phyloP scores from a whole-genome alignment of 2,113 vertebrate species.

The Gavialis gangeticus region DNA sequence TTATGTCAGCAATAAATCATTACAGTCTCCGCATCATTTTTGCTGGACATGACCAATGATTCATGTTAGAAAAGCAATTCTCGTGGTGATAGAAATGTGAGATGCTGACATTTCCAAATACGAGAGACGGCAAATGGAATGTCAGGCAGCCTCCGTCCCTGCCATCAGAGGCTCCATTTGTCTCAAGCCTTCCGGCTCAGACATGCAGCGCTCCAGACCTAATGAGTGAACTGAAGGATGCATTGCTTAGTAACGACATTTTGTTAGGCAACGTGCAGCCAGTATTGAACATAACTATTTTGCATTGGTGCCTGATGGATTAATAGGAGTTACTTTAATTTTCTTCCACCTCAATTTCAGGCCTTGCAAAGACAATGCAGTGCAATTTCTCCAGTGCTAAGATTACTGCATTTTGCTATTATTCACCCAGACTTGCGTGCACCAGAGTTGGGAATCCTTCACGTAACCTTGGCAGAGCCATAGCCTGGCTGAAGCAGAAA shows the following conservation, averaged over 20 bases:
- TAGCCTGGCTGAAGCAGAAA: background rate
- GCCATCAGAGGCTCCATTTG: background rate
- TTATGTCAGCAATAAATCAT: background rate
- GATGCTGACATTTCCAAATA: background rate
- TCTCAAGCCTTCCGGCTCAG: background rate
- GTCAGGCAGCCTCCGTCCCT: background rate
- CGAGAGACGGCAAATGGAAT: accelerated
- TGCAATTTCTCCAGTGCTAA: background rate
- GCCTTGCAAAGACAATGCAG: background rate
- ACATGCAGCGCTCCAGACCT: accelerated
- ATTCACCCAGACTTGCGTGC: background rate
- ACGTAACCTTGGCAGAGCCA: background rate
- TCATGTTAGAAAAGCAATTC: background rate
- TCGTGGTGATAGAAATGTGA: background rate
- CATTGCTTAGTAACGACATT: accelerated
- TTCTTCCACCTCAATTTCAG: background rate
- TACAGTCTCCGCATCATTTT: background rate
- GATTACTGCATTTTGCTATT: background rate
- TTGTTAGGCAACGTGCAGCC: accelerated
- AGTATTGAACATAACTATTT: background rate
- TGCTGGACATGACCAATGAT: background rate
- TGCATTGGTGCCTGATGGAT: background rate
- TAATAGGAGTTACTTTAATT: background rate
- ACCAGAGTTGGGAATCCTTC: background rate
- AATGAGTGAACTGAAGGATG: background rate